phyloP scores from a whole-genome alignment of 2,113 vertebrate species.

The Isurus oxyrinchus region DNA sequence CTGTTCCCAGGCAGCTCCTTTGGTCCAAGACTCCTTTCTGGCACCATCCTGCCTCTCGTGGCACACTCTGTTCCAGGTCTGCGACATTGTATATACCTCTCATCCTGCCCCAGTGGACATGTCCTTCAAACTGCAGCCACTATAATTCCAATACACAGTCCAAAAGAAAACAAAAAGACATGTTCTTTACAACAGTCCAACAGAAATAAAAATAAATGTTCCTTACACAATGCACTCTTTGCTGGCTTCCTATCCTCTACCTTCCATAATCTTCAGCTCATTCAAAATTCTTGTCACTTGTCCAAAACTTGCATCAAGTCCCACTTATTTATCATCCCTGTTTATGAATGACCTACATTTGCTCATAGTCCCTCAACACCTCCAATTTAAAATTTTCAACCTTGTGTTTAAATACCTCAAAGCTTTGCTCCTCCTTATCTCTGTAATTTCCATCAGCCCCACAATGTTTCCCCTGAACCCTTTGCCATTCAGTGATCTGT shows the following conservation, averaged over 20 bases:
- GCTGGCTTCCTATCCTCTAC: background rate
- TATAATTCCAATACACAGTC: no score
- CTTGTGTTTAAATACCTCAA: background rate
- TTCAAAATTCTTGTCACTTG: background rate
- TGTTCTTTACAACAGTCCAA: no score
- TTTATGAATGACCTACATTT: background rate
- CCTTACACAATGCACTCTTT: background rate
- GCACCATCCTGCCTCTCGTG: no score
- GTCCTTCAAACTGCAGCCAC: no score
- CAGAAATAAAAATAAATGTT: no score
- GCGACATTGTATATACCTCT: no score
- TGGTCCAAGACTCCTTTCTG: no score
- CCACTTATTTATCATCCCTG: background rate
- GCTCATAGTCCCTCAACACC: background rate
- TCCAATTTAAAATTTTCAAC: background rate
- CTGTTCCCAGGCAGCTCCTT: no score
- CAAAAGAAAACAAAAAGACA: no score
- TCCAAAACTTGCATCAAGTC: background rate
- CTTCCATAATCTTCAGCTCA: background rate
- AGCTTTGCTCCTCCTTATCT: background rate
- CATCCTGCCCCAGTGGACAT: no score
- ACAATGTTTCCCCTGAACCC: background rate
- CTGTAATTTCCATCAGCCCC: background rate
- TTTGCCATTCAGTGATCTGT: no score
- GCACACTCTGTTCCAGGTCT: no score